Evolutionary conservation across 37 sponge, comb jelly and placozoan species (phyloP), one percentile per base, ranked within the genome.

Genomic region (Mnemiopsis leidyi): DNA sequence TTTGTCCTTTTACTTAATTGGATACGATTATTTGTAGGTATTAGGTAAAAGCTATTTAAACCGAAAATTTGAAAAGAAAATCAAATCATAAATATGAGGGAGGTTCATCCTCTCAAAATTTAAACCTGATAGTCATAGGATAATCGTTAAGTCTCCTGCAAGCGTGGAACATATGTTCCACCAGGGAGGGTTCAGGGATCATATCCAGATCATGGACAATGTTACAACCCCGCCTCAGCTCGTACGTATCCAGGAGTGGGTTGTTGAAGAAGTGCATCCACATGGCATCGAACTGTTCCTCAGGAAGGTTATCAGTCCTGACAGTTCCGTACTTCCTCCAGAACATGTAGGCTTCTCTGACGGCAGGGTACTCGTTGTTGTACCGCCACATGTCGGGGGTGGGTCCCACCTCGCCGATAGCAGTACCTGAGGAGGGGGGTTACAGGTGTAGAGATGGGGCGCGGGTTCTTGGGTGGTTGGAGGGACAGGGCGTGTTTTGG

Each of bases 111-210:
- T n/a, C n/a, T n/a, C n/a, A n/a, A n/a, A n/a, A n/a, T 48, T 39
- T 39, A 85, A 13, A 85, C 90, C 90, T 85, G 90, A 85, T 37
- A 9, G 90, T 85, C 90, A 85, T 85, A 33, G 90, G 25, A 29
- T 85, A 85, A 39, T 85, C 90, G 90, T 85, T 85, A 29, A 85
- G 40, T 85, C 90, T 85, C 90, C 90, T 85, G 39, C 90, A 85
- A 35, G 90, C 90, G 29, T 40, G 25, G 90, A 85, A 85, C 90
- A 85, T 85, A n/a, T 85, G 61, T 29, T 85, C 90, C 29, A 85
- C 90, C 24, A 85, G 90, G 23, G 32, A 18, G 0, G 90, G 90
- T 26, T 85, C 90, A 7, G 90, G 90, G 61, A 85, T 85, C 61
- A 85, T 38, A 39, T 85, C 90, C 90, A 85, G 40, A 39, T 85